Base-by-base conservation (phyloP, 2,113 vertebrate species). In the Urocolius indicus region DNA sequence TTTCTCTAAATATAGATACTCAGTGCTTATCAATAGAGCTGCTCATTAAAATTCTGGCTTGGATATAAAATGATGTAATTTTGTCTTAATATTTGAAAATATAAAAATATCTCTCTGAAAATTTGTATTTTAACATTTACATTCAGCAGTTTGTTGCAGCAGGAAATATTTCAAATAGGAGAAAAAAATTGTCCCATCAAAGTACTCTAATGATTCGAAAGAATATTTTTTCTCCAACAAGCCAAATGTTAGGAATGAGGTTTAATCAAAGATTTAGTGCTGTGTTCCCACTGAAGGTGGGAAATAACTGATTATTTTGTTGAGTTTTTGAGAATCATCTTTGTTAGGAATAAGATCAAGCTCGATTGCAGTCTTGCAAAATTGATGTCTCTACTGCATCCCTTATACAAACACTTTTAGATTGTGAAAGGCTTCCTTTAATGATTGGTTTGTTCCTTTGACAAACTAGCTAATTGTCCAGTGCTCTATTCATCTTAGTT, bases 21-120 rank as follows among this genome's bases (percentile, higher is more conserved):
- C 65, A 69, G n/a, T 95, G 80, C 94, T 96, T 97, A 90, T 93
- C 95, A 96, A 87, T 96, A 95, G 81, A 97, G 83, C 63, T 93
- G 85, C 84, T 97, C 73, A 95, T 96, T 97, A 96, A 97, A 97
- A 97, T 92, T 97, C 93, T 91, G 92, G 97, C 96, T 94, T 90
- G 89, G 77, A 96, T 84, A 91, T n/a, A 97, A 96, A 97, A 95
- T 90, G 15, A 90, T 96, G 65, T 87, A 82, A 84, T 84, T 92
- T 94, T 94, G 63, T 94, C 80, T 94, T 93, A 94, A 96, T 94
- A 92, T 87, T 95, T 92, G 83, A 85, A 93, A 92, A 94, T 21
- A 87, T 97, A 96, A 98, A 97, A 97, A 96, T 94, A 92, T 62
- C 76, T 94, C 48, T 86, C 71, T 68, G 75, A 95, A 96, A 95